phyloP scores from a whole-genome alignment of 2,797 vertebrate genomes.

The Avahi laniger region DNA sequence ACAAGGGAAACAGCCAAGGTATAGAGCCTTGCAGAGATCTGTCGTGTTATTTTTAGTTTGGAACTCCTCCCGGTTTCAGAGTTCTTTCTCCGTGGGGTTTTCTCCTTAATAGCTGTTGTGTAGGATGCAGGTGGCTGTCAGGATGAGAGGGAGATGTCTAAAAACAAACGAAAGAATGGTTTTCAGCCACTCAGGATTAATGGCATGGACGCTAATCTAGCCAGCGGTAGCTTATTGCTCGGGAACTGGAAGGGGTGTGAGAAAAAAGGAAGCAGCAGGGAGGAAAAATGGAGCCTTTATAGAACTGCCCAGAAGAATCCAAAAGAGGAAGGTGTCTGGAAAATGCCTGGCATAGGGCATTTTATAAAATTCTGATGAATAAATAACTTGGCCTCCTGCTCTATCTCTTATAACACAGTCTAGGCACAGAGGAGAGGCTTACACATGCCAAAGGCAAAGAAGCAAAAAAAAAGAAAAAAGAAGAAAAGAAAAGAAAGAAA shows the following conservation, averaged over 20 bases:
- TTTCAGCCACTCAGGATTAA: not conserved
- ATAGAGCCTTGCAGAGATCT: not conserved
- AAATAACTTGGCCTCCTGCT: not conserved
- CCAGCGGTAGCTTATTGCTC: not conserved
- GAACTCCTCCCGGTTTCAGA: not conserved
- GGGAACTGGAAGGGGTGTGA: not conserved
- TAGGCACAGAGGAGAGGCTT: not conserved
- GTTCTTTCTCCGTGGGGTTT: not conserved
- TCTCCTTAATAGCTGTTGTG: slow-evolving; percentile 8
- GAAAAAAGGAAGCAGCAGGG: not conserved
- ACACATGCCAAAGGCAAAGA: not conserved
- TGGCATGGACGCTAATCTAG: not conserved
- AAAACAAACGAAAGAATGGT: slow-evolving; percentile 3
- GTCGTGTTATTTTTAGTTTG: not conserved
- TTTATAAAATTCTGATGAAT: not conserved
- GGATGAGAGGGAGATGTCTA: not conserved
- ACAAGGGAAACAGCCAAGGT: not conserved
- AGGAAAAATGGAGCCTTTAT: not conserved
- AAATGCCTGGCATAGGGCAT: not conserved
- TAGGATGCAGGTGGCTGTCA: not conserved
- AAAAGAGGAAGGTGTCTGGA: not conserved
- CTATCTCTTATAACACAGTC: not conserved
- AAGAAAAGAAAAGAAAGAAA: not conserved
- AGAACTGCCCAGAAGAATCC: not conserved
- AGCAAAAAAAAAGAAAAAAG: not conserved